Evolutionary conservation across 2,797 vertebrate genomes (phyloP), one percentile per base, ranked within the genome.

Genomic region (Poeciliopsis paucimaculata): DNA sequence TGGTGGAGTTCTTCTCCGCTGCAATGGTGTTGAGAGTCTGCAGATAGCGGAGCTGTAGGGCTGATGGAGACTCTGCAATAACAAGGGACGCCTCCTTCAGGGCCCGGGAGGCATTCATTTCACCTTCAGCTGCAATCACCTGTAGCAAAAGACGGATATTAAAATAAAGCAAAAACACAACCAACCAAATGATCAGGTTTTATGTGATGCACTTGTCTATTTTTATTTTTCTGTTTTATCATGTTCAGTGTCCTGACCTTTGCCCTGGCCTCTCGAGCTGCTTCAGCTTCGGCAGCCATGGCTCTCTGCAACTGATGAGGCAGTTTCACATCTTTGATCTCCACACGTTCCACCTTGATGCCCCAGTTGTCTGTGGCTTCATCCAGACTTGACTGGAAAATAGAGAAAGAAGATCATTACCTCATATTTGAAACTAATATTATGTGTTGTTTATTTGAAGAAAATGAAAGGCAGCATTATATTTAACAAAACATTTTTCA

Each of bases 1-100:
- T 96, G 84, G 96, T 96, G 87, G 96, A 96, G 94, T 96, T 96
- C 91, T 96, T 96, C 92, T 96, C 96, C 0, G 93, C 90, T 1
- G 96, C 95, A 1, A 96, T 96, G 88, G 95, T 95, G 91, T 34
- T 96, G 77, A 96, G 95, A 15, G 96, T 96, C 91, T 96, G 96
- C 86, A 96, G 93, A 91, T 96, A 96, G 70, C 96, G 95, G 34
- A 96, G 96, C 94, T 96, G 96, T 77, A 96, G 93, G 15, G 84
- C 96, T 0, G 96, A 96, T 0, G 96, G 96, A 71, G 96, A 95
- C 91, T 96, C 96, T 0, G 96, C 77, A 5, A 96, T 96, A 49
- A 96, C 95, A 1, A 96, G 91, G 13, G 96, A 96, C 0, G 96
- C 96, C 78, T 96, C 96, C 87, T 96, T 96, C 72, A 96, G 93